Evolutionary conservation across 2,888 invertebrate species (phyloP).

Genomic region (Limnephilus auricula): DNA sequence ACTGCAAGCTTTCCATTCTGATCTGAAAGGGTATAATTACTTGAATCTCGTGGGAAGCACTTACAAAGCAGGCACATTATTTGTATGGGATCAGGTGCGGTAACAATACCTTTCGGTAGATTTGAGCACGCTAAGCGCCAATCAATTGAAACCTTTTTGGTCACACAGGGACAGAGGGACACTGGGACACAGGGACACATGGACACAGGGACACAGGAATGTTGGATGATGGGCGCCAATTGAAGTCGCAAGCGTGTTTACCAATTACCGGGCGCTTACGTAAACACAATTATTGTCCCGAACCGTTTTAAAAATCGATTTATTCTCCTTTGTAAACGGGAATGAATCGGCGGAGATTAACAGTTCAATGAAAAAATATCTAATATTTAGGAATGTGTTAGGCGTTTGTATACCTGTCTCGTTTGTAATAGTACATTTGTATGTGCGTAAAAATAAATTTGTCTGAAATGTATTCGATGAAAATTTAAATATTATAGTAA

Average conservation of each 20-base stretch:
- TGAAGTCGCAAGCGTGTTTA: neutral
- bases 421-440: neutral
- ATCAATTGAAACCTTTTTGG: conserved; percentile 54
- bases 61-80: neutral
- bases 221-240: neutral
- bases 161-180: neutral
- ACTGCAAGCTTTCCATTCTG: too few relatives aligned
- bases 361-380: neutral
- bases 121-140: conserved; percentile 54
- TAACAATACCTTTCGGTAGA: conserved; percentile 20
- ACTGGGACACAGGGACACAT: neutral
- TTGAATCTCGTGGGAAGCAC: neutral
- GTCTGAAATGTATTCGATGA: too few relatives aligned
- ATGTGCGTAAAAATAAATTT: neutral
- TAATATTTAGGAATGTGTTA: neutral
- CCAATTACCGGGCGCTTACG: neutral
- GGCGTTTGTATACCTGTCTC: neutral
- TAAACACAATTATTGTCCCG: neutral
- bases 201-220: neutral
- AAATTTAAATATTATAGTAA: too few relatives aligned
- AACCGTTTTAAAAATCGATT: neutral
- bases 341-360: neutral
- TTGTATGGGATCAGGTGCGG: conserved; percentile 29
- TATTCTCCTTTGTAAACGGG: neutral
- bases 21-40: neutral